phyloP scores from a whole-genome alignment of 2,888 invertebrate genomes.

The Hypena proboscidalis region DNA sequence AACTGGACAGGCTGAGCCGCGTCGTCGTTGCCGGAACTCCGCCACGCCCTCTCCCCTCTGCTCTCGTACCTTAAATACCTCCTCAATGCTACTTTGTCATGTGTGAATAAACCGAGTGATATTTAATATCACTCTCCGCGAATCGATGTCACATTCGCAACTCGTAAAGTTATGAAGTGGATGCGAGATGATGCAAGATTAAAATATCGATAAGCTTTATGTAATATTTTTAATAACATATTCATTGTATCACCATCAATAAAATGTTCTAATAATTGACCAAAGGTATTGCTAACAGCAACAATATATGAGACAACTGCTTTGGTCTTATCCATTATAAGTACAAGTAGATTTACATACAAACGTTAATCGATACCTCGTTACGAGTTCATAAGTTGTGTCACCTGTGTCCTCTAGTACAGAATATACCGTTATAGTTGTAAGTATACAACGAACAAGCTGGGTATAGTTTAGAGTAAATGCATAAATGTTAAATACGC shows the following conservation, averaged over 20 bases:
- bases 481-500: constrained; percentile 59
- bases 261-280: constrained; percentile 83
- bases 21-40: constrained; percentile 5
- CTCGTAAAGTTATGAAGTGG: constrained; percentile 32
- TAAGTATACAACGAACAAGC: constrained; percentile 67
- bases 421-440: constrained; percentile 57
- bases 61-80: constrained; percentile 28
- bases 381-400: constrained; percentile 56
- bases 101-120: neutral
- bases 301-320: constrained; percentile 72
- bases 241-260: constrained; percentile 69
- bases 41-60: constrained; percentile 15
- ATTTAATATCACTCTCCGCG: constrained; percentile 7
- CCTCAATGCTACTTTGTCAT: constrained; percentile 3
- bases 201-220: constrained; percentile 64
- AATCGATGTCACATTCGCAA: constrained; percentile 10
- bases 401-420: constrained; percentile 52
- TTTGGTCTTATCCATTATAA: constrained; percentile 78
- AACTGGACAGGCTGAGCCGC: constrained; percentile 56
- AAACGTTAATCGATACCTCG: constrained; percentile 56
- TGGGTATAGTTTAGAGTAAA: constrained; percentile 66
- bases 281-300: constrained; percentile 82
- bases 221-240: constrained; percentile 69
- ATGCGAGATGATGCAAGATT: constrained; percentile 52
- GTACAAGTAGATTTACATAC: constrained; percentile 71